phyloP scores from a whole-genome alignment of 2,797 vertebrate genomes.

The Austrolebias charrua region DNA sequence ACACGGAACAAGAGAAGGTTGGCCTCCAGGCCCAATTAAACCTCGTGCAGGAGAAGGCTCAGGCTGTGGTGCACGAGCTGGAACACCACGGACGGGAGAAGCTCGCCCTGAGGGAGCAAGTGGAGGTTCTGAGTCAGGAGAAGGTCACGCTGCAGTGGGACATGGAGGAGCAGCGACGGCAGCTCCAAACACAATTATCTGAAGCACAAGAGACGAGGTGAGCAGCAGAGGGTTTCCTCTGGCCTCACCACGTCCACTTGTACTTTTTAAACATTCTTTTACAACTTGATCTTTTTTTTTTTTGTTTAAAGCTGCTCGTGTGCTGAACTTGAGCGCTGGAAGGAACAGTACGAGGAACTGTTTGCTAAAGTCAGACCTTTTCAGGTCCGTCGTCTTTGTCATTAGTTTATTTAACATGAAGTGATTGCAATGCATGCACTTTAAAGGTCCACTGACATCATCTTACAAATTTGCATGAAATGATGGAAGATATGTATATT shows the following conservation, averaged over 20 bases:
- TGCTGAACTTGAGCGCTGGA: constrained; percentile 60
- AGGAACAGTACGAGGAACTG: constrained; percentile 66
- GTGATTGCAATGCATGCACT: too few species aligned
- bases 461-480: too few species aligned
- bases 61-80: constrained; percentile 22
- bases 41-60: constrained; percentile 44
- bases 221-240: neutral
- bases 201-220: constrained; percentile 79
- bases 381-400: constrained; percentile 62
- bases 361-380: constrained; percentile 69
- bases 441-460: too few species aligned
- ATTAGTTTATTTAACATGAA: too few species aligned
- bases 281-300: neutral
- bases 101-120: constrained; percentile 46
- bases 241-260: neutral
- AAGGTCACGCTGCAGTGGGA: constrained; percentile 75
- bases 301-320: constrained; percentile 44
- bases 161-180: constrained; percentile 69
- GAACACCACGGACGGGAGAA: constrained; percentile 40
- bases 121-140: constrained; percentile 64
- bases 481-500: too few species aligned
- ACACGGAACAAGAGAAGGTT: constrained; percentile 34
- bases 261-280: neutral
- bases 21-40: constrained; percentile 46
- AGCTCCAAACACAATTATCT: constrained; percentile 71